Evolutionary conservation across 2,888 invertebrate species (phyloP).

Genomic region (Xestia c-nigrum): DNA sequence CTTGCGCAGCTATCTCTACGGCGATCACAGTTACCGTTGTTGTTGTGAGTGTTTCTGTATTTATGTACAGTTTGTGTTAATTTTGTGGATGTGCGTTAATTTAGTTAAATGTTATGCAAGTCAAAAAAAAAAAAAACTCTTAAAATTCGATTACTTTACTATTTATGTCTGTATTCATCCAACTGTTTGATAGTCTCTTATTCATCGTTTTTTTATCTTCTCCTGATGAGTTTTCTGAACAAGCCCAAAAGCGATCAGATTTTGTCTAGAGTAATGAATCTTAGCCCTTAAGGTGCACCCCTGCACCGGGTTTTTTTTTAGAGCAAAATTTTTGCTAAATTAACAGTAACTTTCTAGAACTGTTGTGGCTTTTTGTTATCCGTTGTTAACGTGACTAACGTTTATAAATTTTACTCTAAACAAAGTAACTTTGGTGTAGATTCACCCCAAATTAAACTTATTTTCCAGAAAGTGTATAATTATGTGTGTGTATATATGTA

Average conservation of each 20-base stretch:
- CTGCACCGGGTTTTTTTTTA: background rate
- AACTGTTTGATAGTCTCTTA: background rate
- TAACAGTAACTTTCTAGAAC: background rate
- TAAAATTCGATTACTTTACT: background rate
- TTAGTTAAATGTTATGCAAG: background rate
- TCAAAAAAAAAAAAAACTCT: background rate
- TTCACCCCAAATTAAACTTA: background rate
- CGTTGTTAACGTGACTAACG: background rate
- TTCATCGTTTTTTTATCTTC: background rate
- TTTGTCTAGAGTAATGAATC: background rate
- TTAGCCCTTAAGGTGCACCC: background rate
- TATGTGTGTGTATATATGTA: background rate
- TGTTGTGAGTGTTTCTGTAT: constrained; percentile 80
- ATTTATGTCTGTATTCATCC: background rate
- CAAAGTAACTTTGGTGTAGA: background rate
- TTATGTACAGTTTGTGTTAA: background rate
- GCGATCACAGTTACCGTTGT: constrained; percentile 86
- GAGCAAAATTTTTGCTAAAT: background rate
- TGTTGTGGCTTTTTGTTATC: background rate
- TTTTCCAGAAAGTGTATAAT: no score
- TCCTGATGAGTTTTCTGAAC: background rate
- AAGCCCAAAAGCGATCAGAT: background rate
- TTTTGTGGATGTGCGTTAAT: background rate
- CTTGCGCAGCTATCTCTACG: constrained; percentile 85
- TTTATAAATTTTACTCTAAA: background rate